Evolutionary conservation across 2,888 invertebrate genomes (phyloP), one percentile per base, ranked within the genome.

Genomic region (Antheraea yamamai): DNA sequence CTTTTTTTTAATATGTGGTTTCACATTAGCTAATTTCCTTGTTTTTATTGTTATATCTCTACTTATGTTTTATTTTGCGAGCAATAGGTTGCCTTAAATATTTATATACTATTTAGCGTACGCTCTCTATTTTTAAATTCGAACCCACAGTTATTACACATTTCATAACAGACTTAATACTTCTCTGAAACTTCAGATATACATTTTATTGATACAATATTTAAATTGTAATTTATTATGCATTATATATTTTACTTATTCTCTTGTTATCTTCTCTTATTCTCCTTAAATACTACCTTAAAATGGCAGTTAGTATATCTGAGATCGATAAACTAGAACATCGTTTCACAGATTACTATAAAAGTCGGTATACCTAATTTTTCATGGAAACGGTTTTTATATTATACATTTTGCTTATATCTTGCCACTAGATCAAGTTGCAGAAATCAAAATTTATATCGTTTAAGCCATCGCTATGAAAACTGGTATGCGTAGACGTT

Each of bases 1-100:
- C 80, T 85, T 88, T 87, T 87, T 86, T 84, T 86, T 85, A 84
- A 84, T 84, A 81, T 81, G 77, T 76, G 74, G 79, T 81, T 84
- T 84, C 78, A 82, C 77, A 81, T 81, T 76, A 79, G 76, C 79
- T 83, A 78, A 82, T 85, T 87, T 84, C 84, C 84, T 84, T 80
- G 78, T 82, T 83, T 79, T 78, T 77, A 77, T 76, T 74, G 78
- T 78, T 76, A 74, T 77, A 68, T 39, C 77, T 75, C 72, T 23
- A 68, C 18, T 39, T 70, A 12, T 70, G 12, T 70, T n/a, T 70
- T n/a, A 8, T 30, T 39, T 4, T 16, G 8, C 12, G 12, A 12
- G 1, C 10, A 12, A 47, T 26, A 8, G 2, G 20, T 18, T 35
- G 68, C 20, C 35, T 35, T 39, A 26, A 12, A 64, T 68, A 39